These are phyloP conservation scores for Rhinoderma darwinii DNA, from an alignment of 2,113 vertebrate genomes.

Conservation along the genomic window DNA sequence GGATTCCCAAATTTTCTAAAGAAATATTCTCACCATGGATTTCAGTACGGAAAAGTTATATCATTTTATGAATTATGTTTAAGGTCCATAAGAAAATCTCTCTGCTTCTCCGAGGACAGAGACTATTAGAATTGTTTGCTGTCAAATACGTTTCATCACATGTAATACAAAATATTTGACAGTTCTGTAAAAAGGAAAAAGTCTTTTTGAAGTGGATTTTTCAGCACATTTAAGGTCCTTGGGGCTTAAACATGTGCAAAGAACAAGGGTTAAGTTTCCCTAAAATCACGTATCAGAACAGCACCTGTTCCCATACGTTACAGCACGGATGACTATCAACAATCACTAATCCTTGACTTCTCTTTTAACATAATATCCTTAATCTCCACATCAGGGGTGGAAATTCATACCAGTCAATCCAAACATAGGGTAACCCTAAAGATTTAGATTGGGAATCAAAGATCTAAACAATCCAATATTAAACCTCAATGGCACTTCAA, in stretches of 20 bases:
- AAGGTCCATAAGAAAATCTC: not conserved
- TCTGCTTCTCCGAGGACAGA: not conserved
- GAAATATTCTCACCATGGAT: not conserved
- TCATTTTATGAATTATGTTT: no score
- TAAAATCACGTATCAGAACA: not conserved
- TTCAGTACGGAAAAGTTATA: not conserved
- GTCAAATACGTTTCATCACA: not conserved
- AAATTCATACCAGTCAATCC: constrained; percentile 50
- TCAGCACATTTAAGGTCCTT: constrained; percentile 3
- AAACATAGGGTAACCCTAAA: constrained; percentile 44
- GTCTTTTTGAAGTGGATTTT: constrained; percentile 43
- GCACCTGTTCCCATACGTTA: not conserved
- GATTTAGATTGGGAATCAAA: not conserved
- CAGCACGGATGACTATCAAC: constrained; percentile 22
- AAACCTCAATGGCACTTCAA: not conserved
- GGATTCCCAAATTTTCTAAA: not conserved
- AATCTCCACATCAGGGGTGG: constrained; percentile 45
- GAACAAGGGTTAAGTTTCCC: constrained; percentile 8
- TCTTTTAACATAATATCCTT: constrained; percentile 58
- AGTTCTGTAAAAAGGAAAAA: constrained; percentile 16
- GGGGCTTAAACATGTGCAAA: constrained; percentile 20
- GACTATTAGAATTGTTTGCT: not conserved
- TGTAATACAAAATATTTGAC: not conserved
- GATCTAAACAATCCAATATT: not conserved
- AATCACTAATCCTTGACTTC: constrained; percentile 23